Evolutionary conservation across 2,888 invertebrate species (phyloP), one percentile per base, ranked within the genome.

Genomic region (Gymnocheta viridis): DNA sequence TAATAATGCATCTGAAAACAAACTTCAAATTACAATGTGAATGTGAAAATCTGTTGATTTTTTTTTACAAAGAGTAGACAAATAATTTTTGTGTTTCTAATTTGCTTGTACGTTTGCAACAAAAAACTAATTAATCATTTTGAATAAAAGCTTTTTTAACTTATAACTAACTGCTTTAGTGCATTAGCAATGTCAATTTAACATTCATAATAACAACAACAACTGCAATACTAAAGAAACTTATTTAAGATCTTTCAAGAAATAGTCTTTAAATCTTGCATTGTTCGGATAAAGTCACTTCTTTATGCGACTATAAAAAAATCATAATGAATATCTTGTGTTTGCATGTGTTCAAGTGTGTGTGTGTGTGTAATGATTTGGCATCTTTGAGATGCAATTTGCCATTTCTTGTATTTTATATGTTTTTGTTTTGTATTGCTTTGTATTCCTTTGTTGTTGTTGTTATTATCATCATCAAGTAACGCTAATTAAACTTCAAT

Each of bases 401-500:
- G 89, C 88, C 86, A 88, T 88, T 88, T 89, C 70, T 67, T 78
- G 58, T 69, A 29, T 47, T 38, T 41, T 74, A 62, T 32, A 10
- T 54, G 10, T 67, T 19, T 1, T 24, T 44, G 38, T 72, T 24
- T 19, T 70, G 17, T 69, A 19, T 41, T 60, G 62, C 32, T 66
- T 54, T 41, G n/a, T n/a, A n/a, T n/a, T n/a, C n/a, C n/a, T n/a
- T n/a, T n/a, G n/a, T n/a, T n/a, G 24, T 51, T 60, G 35, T 41
- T 41, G 2, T 44, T 76, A 44, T 70, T 56, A 64, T 29, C 66
- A 70, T 88, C 87, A 88, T 89, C 88, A 87, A 88, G 88, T 89
- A 89, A 89, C 88, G 89, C 90, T 89, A 89, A 89, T 90, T 89
- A 89, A 89, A 89, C 88, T 89, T 90, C 47, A 82, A 76, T 51